These are phyloP conservation scores for Gymnorhina tibicen DNA, from an alignment of 2,113 vertebrate species.

Conservation along the genomic window DNA sequence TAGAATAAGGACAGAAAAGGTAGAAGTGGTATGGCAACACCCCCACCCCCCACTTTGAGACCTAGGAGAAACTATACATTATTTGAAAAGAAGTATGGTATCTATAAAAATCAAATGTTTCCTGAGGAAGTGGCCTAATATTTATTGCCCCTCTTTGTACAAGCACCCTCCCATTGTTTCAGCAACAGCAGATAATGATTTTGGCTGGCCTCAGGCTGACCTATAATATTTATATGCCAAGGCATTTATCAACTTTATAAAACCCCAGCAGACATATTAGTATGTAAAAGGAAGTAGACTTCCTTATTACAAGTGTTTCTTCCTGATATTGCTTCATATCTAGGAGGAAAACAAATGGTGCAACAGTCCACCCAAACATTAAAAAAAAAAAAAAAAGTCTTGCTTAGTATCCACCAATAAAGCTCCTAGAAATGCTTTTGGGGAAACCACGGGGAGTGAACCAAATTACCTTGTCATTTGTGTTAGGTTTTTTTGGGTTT, in stretches of 20 bases:
- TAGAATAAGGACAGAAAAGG: neutral
- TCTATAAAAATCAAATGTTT: conserved; percentile 42
- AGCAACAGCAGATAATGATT: conserved; percentile 22
- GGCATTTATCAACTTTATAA: conserved; percentile 56
- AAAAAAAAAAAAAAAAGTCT: neutral
- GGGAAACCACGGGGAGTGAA: neutral
- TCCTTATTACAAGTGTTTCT: conserved; percentile 69
- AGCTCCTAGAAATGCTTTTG: neutral
- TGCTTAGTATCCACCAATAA: neutral
- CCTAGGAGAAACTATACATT: neutral
- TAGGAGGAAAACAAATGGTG: conserved; percentile 34
- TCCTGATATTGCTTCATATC: conserved; percentile 57
- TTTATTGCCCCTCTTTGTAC: conserved; percentile 36
- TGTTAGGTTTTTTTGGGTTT: neutral
- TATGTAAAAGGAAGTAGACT: conserved; percentile 61
- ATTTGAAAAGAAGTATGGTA: neutral
- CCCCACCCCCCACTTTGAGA: neutral
- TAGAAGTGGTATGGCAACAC: neutral
- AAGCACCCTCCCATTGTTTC: conserved; percentile 29
- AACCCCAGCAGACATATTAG: conserved; percentile 48
- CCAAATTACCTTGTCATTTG: neutral
- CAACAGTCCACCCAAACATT: neutral
- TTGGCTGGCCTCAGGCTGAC: conserved; percentile 59
- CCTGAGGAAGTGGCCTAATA: conserved; percentile 25
- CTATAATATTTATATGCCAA: conserved; percentile 48